Conservation (phyloP, 2,113 vertebrate species). For the Epinephelus lanceolatus region DNA sequence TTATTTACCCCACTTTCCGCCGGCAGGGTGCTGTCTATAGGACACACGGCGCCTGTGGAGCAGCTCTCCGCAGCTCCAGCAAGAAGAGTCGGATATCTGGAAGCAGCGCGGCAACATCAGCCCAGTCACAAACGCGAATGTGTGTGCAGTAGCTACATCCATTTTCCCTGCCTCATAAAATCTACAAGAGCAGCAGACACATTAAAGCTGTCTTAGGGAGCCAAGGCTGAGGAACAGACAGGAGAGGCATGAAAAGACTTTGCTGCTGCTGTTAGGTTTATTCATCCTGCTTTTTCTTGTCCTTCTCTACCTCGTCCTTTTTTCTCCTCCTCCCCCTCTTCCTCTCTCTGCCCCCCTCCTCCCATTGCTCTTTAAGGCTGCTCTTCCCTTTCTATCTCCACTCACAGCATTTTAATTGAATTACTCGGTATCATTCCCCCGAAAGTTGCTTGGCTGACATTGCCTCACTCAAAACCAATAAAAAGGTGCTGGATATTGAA, state of each 20-base stretch:
- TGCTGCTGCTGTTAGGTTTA: constrained; percentile 49
- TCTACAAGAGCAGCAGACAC: constrained; percentile 70
- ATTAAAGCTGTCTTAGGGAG: constrained; percentile 68
- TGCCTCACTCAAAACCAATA: constrained; percentile 56
- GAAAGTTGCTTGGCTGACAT: constrained; percentile 71
- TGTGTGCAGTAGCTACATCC: constrained; percentile 52
- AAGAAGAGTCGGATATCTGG: constrained; percentile 27
- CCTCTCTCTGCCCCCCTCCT: neutral
- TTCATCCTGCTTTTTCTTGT: constrained; percentile 52
- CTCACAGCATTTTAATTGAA: constrained; percentile 71
- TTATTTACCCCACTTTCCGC: constrained; percentile 61
- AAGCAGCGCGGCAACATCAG: constrained; percentile 19
- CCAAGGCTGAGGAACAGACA: constrained; percentile 50
- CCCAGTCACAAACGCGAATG: constrained; percentile 36
- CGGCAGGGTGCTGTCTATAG: constrained; percentile 3
- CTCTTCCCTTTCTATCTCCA: constrained; percentile 39
- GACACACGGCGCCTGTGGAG: constrained; percentile 31
- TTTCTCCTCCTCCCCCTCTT: neutral
- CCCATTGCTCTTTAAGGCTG: constrained; percentile 56
- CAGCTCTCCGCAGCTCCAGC: constrained; percentile 22
- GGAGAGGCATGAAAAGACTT: constrained; percentile 55
- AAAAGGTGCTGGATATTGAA: constrained; percentile 57
- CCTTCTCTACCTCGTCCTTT: constrained; percentile 28
- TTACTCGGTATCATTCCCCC: constrained; percentile 68
- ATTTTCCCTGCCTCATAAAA: constrained; percentile 71